These are phyloP conservation scores for Oxygymnocypris stewartii DNA, from an alignment of 2,113 vertebrate genomes.

Conservation along the genomic window DNA sequence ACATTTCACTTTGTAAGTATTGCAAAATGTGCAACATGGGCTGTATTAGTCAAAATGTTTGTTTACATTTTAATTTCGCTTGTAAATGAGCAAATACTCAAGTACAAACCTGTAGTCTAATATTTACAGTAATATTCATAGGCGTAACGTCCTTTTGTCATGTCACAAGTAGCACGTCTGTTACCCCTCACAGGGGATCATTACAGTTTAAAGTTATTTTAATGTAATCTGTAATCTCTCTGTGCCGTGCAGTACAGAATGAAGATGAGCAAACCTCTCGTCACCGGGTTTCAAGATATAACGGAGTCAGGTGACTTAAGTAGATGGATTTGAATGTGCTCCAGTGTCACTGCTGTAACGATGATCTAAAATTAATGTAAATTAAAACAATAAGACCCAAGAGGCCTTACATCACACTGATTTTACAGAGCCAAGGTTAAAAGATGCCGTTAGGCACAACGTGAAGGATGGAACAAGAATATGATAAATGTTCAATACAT, in stretches of 20 bases:
- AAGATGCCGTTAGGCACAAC: background rate
- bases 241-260: conserved; percentile 33
- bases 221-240: background rate
- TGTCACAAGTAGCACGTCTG: background rate
- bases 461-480: background rate
- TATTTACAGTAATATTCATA: background rate
- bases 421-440: conserved; percentile 7
- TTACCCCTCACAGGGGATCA: background rate
- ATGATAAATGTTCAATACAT: background rate
- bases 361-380: background rate
- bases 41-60: background rate
- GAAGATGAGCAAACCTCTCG: background rate
- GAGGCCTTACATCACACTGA: background rate
- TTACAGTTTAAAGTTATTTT: conserved; percentile 1
- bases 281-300: background rate
- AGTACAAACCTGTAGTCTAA: background rate
- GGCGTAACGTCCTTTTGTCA: background rate
- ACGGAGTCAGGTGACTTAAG: background rate
- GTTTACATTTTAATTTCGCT: background rate
- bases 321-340: background rate
- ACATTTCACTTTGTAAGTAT: background rate
- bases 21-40: background rate
- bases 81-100: background rate
- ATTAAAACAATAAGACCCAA: background rate
- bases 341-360: background rate